Evolutionary conservation across 2,888 invertebrate species (phyloP).

Genomic region (Fragum fragum): DNA sequence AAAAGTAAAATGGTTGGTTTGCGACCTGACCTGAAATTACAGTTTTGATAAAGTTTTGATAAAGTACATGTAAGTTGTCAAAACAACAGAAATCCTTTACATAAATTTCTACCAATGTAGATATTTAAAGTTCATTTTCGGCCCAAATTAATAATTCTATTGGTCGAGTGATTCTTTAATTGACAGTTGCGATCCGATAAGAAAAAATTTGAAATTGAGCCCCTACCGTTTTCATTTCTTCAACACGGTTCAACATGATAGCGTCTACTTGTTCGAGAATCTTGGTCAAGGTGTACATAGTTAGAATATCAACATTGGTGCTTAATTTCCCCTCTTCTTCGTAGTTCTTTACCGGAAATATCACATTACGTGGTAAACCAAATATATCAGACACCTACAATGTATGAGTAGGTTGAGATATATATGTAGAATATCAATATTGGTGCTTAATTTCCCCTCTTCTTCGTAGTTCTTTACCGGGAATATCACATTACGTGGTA

Average conservation of each 20-base stretch:
- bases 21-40: too few relatives aligned
- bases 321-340: background rate
- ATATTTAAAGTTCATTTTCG: too few relatives aligned
- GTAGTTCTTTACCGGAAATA: background rate
- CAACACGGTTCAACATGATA: background rate
- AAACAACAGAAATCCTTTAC: too few relatives aligned
- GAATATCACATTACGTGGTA: background rate
- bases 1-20: too few relatives aligned
- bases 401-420: too few relatives aligned
- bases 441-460: background rate
- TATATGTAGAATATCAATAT: background rate
- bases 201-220: too few relatives aligned
- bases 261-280: background rate
- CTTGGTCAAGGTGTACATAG: background rate
- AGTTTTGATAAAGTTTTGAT: too few relatives aligned
- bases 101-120: too few relatives aligned
- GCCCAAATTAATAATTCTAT: too few relatives aligned
- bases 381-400: background rate
- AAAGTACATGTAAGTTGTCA: too few relatives aligned
- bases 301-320: background rate
- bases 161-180: too few relatives aligned
- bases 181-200: too few relatives aligned
- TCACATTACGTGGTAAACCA: background rate
- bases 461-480: background rate
- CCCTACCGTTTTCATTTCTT: background rate